Conservation (phyloP, 2,797 vertebrate species). For the Pitangus sulphuratus region DNA sequence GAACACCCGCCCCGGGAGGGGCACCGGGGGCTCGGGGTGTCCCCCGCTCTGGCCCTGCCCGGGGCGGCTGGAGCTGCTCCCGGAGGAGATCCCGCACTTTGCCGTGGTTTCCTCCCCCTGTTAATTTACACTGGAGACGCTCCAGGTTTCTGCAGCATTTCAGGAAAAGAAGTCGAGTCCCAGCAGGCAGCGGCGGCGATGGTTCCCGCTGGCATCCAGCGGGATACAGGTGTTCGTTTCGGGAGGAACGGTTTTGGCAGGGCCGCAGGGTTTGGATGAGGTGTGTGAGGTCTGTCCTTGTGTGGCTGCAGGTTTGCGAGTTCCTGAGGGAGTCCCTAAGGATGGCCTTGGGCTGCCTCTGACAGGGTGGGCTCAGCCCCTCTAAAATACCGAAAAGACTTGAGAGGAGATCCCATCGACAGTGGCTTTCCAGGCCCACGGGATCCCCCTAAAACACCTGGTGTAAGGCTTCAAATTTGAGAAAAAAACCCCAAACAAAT, state of each 20-base stretch:
- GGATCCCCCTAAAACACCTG: too few relatives aligned
- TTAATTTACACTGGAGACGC: rapidly evolving
- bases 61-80: too few relatives aligned
- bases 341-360: neutral
- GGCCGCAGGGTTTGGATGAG: rapidly evolving
- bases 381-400: neutral
- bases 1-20: neutral
- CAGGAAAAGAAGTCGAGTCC: neutral
- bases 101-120: too few relatives aligned
- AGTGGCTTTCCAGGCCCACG: too few relatives aligned
- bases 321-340: neutral
- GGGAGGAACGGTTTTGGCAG: neutral
- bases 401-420: neutral
- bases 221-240: neutral
- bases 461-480: too few relatives aligned
- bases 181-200: rapidly evolving
- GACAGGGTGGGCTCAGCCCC: neutral
- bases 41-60: too few relatives aligned
- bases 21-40: neutral
- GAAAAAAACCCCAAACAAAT: too few relatives aligned
- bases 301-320: neutral
- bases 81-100: too few relatives aligned
- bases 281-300: rapidly evolving
- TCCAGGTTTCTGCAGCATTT: rapidly evolving
- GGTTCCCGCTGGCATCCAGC: neutral